Evolutionary conservation across 2,113 vertebrate species (phyloP), one percentile per base, ranked within the genome.

Genomic region (Phoxinus phoxinus): DNA sequence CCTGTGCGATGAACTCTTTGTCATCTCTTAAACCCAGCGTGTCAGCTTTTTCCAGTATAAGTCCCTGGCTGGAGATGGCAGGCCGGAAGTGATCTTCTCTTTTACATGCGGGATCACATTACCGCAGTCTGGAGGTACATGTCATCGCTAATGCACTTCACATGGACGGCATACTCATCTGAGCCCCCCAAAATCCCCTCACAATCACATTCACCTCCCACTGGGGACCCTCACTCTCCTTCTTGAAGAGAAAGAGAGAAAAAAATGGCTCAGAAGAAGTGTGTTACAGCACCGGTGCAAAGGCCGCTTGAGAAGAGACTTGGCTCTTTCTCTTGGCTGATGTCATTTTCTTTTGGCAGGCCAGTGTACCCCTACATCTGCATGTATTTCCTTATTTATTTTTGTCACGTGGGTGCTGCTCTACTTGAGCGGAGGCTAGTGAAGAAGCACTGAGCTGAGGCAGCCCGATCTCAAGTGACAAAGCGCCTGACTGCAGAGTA

Each of bases 71-170:
- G 93, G 94, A 92, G 91, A 44, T 76, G 61, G 17, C 91, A 94
- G 89, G 92, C 93, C 91, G 94, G 93, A 93, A 92, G 91, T 93
- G 90, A 90, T 94, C 94, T 95, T 94, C 96, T 93, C 93, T 95
- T 97, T 96, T 97, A 95, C 94, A 96, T 95, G 92, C 93, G 93
- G 94, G 95, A 94, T 97, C 94, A 90, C 89, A 90, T 97, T 96
- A 94, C 95, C 93, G 90, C 93, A 91, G 94, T 96, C 94, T 95
- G 94, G 95, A 96, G 94, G 92, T 95, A 93, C 94, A 95, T 92
- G 94, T 96, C 96, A 95, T 91, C 90, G 93, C 90, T 96, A 96
- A 97, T 97, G 96, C 93, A 90, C 90, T 94, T 97, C 96, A 96
- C 95, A 97, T 96, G 95, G 93, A 84, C 88, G 91, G 92, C 92